Conservation (phyloP, 2,113 vertebrate species). For the Clarias gariepinus region DNA sequence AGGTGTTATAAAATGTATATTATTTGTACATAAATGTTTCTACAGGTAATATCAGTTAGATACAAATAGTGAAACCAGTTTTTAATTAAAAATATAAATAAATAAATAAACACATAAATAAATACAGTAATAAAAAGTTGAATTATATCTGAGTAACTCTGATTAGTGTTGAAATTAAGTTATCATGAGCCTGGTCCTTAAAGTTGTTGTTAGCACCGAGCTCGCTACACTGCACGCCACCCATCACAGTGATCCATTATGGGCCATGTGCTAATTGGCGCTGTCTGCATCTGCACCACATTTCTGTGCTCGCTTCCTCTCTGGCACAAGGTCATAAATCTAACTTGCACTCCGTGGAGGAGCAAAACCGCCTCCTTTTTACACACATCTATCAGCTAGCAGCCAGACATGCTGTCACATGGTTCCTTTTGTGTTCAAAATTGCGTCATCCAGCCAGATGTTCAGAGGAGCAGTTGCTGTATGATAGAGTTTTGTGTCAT, state of each 20-base stretch:
- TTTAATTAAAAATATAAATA: no score
- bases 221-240: slow-evolving; percentile 44
- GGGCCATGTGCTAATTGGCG: slow-evolving; percentile 56
- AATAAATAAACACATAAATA: not conserved
- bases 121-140: not conserved
- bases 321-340: slow-evolving; percentile 37
- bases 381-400: slow-evolving; percentile 40
- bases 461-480: slow-evolving; percentile 38
- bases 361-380: slow-evolving; percentile 33
- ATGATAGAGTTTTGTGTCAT: slow-evolving; percentile 40
- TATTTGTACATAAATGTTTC: not conserved
- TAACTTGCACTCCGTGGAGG: slow-evolving; percentile 27
- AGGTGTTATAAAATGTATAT: not conserved
- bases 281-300: slow-evolving; percentile 50
- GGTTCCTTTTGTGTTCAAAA: slow-evolving; percentile 50
- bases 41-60: not conserved
- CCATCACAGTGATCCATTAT: slow-evolving; percentile 50
- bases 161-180: slow-evolving; percentile 22
- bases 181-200: slow-evolving; percentile 11
- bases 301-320: slow-evolving; percentile 43
- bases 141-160: not conserved
- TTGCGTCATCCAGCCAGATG: slow-evolving; percentile 57
- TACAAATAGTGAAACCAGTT: not conserved
- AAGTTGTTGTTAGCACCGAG: slow-evolving; percentile 41
- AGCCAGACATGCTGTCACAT: slow-evolving; percentile 51